A percentile compares a stretch with the other conserved stretches of the same genome.
Conservation (phyloP, 2,113 vertebrate species). For the Herpetotheres cachinnans region DNA sequence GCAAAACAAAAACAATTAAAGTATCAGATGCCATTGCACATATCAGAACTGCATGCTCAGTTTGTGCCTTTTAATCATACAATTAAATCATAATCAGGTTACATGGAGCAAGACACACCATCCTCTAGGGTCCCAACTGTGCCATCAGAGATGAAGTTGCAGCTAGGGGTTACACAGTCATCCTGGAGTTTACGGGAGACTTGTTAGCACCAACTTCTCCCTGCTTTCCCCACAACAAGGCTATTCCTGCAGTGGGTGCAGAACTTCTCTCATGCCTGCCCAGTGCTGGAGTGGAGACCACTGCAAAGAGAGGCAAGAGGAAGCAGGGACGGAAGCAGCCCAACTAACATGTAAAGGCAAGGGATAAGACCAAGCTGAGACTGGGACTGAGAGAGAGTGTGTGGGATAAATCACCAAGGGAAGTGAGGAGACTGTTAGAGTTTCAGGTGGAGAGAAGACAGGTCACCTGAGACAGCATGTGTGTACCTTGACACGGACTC, state of each 20-base stretch:
- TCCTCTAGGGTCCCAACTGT: neutral
- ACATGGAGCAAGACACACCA: neutral
- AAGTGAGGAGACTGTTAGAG: neutral
- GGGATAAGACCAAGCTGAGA: neutral
- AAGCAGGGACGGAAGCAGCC: neutral
- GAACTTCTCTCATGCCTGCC: neutral
- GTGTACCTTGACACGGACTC: neutral
- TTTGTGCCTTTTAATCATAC: neutral
- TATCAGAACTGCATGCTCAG: neutral
- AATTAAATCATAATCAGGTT: neutral
- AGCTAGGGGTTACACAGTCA: neutral
- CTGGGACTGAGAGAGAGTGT: rapidly evolving
- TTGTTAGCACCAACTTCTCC: neutral
- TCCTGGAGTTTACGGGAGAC: neutral
- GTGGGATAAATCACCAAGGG: neutral
- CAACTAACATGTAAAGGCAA: neutral
- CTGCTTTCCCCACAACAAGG: neutral
- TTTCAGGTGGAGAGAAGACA: neutral
- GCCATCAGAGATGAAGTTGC: neutral
- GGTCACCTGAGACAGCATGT: neutral
- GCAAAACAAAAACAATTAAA: neutral
- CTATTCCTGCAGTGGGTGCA: neutral
- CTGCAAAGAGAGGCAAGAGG: neutral
- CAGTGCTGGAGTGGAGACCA: neutral
- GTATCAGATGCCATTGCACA: neutral